Percentiles rank a stretch among this genome's conserved stretches.
These are phyloP conservation scores for Melitaea cinxia DNA, from an alignment of 1,140 invertebrate genomes.

Conservation along the genomic window DNA sequence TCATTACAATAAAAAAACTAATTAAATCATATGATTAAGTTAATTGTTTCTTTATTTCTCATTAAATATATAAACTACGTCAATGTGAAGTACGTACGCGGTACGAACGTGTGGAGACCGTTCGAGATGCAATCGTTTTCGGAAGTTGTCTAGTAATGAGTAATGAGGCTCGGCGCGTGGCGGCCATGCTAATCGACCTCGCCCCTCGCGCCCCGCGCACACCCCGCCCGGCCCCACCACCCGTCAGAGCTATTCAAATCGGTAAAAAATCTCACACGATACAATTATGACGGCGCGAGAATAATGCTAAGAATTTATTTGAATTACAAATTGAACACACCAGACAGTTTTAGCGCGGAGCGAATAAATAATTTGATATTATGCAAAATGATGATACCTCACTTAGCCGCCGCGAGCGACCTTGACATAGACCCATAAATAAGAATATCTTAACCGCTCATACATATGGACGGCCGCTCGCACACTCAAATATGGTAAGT, in stretches of 20 bases:
- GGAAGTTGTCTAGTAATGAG: constrained; percentile 1
- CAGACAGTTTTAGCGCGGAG: constrained; percentile 74
- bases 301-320: constrained; percentile 74
- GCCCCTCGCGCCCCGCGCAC: constrained; percentile 1
- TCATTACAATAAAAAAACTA: not conserved
- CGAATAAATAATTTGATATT: constrained; percentile 81
- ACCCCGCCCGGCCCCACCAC: constrained; percentile 14
- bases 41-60: not conserved
- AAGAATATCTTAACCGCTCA: constrained; percentile 79
- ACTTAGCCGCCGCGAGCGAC: constrained; percentile 62
- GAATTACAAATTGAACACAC: constrained; percentile 77
- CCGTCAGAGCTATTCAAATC: constrained; percentile 49
- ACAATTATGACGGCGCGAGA: constrained; percentile 64
- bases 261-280: constrained; percentile 58
- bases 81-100: not conserved
- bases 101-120: not conserved
- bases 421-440: constrained; percentile 79
- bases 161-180: constrained; percentile 8
- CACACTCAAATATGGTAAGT: constrained; percentile 78
- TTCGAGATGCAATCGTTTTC: constrained; percentile 15
- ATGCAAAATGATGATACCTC: constrained; percentile 75
- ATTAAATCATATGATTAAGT: not conserved
- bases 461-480: constrained; percentile 77
- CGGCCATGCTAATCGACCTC: constrained; percentile 35
- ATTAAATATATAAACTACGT: not conserved